phyloP scores from a whole-genome alignment of 2,888 invertebrate species.

The Stegophylla sp. region DNA sequence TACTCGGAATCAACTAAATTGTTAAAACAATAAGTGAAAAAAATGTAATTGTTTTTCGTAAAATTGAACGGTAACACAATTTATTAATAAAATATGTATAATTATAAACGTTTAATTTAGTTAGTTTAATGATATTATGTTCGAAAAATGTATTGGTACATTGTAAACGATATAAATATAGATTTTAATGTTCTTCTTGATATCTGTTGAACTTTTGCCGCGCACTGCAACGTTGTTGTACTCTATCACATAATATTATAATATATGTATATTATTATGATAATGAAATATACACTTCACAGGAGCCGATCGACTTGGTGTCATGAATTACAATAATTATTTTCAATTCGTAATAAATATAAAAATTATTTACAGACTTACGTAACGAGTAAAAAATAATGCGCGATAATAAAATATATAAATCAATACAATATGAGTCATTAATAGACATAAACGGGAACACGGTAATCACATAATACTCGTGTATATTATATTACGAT shows the following conservation, averaged over 20 bases:
- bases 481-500: neutral
- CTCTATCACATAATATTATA: too few species aligned
- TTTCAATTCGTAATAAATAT: constrained; percentile 33
- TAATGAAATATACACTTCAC: constrained; percentile 25
- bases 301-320: constrained; percentile 11
- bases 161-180: neutral
- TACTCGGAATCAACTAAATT: too few species aligned
- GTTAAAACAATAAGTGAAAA: neutral
- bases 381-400: constrained; percentile 1
- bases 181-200: constrained; percentile 17
- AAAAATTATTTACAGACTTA: neutral
- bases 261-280: too few species aligned
- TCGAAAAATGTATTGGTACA: neutral
- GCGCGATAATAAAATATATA: constrained; percentile 12
- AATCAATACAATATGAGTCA: constrained; percentile 31
- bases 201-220: constrained; percentile 6
- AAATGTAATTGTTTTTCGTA: neutral
- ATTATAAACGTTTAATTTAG: neutral
- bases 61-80: neutral
- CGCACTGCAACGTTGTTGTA: neutral
- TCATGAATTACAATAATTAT: constrained; percentile 12
- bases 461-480: neutral
- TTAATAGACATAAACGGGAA: constrained; percentile 11
- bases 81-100: neutral
- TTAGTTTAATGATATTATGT: neutral